A percentile compares a stretch with the other conserved stretches of the same genome.
phyloP scores from a whole-genome alignment of 2,113 vertebrate genomes.

The Holacanthus passer region DNA sequence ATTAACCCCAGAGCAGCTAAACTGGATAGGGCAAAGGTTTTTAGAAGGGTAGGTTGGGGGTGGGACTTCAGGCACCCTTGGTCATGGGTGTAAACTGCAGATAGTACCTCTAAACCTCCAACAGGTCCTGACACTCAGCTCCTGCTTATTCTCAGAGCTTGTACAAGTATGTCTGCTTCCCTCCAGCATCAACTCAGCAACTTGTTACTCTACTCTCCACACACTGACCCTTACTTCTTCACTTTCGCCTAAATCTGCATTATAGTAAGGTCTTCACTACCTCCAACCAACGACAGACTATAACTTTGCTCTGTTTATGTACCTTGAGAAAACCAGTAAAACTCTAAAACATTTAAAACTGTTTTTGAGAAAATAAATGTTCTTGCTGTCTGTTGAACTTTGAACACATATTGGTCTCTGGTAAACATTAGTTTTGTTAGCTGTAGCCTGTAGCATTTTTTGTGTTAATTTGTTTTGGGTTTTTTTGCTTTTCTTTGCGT shows the following conservation, averaged over 20 bases:
- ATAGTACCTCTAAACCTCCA: slow-evolving; percentile 67
- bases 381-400: not conserved
- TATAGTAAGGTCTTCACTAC: slow-evolving; percentile 21
- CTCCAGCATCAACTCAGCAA: slow-evolving; percentile 57
- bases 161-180: slow-evolving; percentile 44
- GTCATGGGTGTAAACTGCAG: slow-evolving; percentile 69
- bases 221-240: slow-evolving; percentile 23
- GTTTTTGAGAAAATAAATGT: not conserved
- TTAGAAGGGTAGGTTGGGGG: slow-evolving; percentile 71
- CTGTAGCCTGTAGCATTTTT: not conserved
- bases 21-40: slow-evolving; percentile 83
- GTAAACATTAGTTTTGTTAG: not conserved
- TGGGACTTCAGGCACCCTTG: slow-evolving; percentile 62
- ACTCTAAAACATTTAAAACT: not conserved
- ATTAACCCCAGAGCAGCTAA: slow-evolving; percentile 84
- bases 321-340: not conserved
- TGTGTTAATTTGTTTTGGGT: not conserved
- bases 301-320: not conserved
- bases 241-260: slow-evolving; percentile 22
- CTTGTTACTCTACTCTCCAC: slow-evolving; percentile 49
- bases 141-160: slow-evolving; percentile 57
- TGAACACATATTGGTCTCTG: too few species aligned
- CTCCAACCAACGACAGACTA: not conserved
- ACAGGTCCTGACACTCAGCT: slow-evolving; percentile 71
- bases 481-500: not conserved